These are phyloP conservation scores for Trichopoda pennipes DNA, from an alignment of 2,888 invertebrate genomes.

Conservation along the genomic window DNA sequence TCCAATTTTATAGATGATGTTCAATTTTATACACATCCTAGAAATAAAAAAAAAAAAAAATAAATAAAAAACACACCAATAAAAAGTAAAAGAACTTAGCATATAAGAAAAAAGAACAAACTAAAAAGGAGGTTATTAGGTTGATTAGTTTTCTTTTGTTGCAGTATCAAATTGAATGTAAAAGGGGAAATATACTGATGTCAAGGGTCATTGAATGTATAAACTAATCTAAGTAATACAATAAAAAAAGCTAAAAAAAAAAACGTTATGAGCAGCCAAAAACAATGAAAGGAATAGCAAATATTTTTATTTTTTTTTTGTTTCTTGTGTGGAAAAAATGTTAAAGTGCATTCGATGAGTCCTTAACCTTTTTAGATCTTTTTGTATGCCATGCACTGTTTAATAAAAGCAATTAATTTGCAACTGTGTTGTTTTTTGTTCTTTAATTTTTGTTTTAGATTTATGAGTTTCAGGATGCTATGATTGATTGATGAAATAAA, in stretches of 20 bases:
- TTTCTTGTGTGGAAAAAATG: conserved; percentile 32
- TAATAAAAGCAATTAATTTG: neutral
- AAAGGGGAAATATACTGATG: conserved; percentile 51
- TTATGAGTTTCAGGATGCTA: neutral
- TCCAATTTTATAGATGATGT: conserved; percentile 63
- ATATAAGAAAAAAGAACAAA: conserved; percentile 19
- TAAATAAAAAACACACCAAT: neutral
- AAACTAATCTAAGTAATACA: conserved; percentile 35
- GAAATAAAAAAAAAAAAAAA: conserved; percentile 17
- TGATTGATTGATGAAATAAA: no score
- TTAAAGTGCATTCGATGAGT: conserved; percentile 25
- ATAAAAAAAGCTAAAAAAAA: conserved; percentile 45
- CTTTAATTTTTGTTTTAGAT: neutral
- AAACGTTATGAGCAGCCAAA: conserved; percentile 29
- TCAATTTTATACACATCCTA: conserved; percentile 58
- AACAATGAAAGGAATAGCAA: conserved; percentile 23
- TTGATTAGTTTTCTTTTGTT: conserved; percentile 68
- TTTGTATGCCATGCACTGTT: neutral
- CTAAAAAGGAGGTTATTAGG: conserved; percentile 67
- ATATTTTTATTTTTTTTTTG: neutral
- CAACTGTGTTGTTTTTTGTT: conserved; percentile 12
- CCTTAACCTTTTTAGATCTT: conserved; percentile 47
- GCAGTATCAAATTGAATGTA: conserved; percentile 20
- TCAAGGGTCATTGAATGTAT: conserved; percentile 65
- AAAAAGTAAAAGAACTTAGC: conserved; percentile 1